Conservation (phyloP, 2,113 vertebrate species). For the Pan paniscus region DNA sequence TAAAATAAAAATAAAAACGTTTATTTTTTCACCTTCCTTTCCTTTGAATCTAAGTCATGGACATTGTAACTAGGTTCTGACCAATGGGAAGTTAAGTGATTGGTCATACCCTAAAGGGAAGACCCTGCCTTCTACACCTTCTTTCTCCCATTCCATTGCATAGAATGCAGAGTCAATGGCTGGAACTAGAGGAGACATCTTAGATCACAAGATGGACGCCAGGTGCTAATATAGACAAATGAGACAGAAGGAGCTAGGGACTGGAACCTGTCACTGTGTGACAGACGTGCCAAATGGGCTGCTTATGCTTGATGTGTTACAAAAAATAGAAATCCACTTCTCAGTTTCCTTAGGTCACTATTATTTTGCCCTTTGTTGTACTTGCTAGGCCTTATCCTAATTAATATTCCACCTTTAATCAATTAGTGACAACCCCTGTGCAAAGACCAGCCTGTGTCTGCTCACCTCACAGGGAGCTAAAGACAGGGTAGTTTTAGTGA, state of each 20-base stretch:
- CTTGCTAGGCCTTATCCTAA: neutral
- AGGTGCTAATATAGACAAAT: neutral
- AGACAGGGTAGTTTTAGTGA: neutral
- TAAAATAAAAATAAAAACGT: neutral
- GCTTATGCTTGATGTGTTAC: neutral
- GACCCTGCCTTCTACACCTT: too few relatives aligned
- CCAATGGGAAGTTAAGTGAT: neutral
- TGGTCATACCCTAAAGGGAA: neutral
- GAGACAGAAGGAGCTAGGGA: accelerated
- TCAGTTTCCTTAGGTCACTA: neutral
- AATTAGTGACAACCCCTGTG: too few relatives aligned
- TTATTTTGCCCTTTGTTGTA: neutral
- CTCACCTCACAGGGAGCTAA: too few relatives aligned
- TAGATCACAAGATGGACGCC: neutral
- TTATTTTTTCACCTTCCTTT: neutral
- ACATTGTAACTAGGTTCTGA: neutral
- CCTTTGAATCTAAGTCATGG: neutral
- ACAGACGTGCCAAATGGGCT: accelerated
- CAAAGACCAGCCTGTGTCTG: neutral
- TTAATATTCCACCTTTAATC: neutral
- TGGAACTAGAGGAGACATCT: neutral
- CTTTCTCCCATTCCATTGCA: neutral
- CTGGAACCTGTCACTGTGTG: accelerated
- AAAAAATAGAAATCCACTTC: neutral
- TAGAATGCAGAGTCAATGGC: neutral